Conservation (phyloP, 37 sponge, comb jelly and placozoan species). For the Spongilla lacustris region DNA sequence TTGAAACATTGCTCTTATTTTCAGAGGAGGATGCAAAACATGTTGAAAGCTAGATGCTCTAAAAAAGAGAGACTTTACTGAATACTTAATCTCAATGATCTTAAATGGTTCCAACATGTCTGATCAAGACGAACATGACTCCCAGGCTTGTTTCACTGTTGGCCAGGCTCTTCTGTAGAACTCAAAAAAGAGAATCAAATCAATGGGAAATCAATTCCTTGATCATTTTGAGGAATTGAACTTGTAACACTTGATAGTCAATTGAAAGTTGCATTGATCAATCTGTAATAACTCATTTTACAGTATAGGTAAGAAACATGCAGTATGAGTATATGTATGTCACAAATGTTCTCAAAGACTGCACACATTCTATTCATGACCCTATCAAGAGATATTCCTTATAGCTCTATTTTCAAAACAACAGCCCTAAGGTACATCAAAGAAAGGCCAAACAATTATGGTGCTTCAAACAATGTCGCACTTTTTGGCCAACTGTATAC, state of each 20-base stretch:
- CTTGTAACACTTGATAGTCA: constrained; percentile 12
- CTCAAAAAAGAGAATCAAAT: too few species aligned
- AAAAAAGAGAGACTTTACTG: too few species aligned
- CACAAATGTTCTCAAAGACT: constrained; percentile 3
- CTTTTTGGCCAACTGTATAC: constrained; percentile 8
- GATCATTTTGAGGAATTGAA: constrained; percentile 10
- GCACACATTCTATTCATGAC: constrained; percentile 21
- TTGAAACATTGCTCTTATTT: too few species aligned
- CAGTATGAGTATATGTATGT: constrained; percentile 17
- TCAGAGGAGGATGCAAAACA: too few species aligned
- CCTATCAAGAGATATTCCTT: constrained; percentile 7
- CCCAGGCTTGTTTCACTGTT: too few species aligned
- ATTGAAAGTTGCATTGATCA: not conserved
- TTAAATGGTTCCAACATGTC: too few species aligned
- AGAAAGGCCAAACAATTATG: not conserved
- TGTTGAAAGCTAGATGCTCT: too few species aligned
- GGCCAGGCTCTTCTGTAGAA: too few species aligned
- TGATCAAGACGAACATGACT: too few species aligned
- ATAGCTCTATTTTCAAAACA: constrained; percentile 2
- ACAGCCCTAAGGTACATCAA: constrained; percentile 16
- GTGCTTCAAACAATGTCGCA: not conserved
- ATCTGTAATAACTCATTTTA: not conserved
- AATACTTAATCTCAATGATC: too few species aligned
- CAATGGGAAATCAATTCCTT: constrained; percentile 1
- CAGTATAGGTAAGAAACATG: not conserved